Percentiles rank a stretch among this genome's conserved stretches.
Conservation (phyloP, 2,113 vertebrate species). For the Anseranas semipalmata region DNA sequence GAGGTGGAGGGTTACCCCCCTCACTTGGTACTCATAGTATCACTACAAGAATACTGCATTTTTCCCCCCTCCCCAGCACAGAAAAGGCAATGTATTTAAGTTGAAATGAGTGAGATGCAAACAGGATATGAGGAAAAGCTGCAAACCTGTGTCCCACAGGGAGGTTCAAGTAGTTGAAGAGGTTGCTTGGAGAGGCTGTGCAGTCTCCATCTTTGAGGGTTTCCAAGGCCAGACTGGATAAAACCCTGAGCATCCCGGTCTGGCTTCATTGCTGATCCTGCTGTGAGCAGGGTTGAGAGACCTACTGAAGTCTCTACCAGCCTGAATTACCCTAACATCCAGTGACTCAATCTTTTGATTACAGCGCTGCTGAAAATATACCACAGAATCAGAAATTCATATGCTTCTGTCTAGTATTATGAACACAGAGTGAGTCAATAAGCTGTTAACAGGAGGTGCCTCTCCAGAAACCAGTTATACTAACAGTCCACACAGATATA, state of each 20-base stretch:
- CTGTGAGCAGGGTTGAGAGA: background rate
- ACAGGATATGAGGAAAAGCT: background rate
- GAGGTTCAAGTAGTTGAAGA: accelerated
- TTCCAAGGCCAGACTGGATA: background rate
- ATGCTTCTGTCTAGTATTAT: background rate
- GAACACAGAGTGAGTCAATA: background rate
- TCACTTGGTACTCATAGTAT: accelerated
- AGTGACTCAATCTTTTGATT: background rate
- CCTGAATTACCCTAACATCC: background rate
- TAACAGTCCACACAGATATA: background rate
- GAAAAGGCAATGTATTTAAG: accelerated
- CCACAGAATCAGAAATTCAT: background rate
- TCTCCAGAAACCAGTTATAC: background rate
- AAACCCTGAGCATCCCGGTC: background rate
- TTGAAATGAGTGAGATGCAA: background rate
- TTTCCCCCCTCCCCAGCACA: accelerated
- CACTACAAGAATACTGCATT: accelerated
- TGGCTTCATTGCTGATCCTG: background rate
- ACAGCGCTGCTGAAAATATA: background rate
- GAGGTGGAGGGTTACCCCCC: background rate
- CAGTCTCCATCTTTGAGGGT: background rate
- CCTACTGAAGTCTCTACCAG: accelerated
- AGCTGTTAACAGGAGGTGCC: background rate
- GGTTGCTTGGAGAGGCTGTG: background rate
- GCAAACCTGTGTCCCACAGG: accelerated